Percentiles rank a stretch among this genome's conserved stretches.
These are phyloP conservation scores for Drosophila parvula DNA, from an alignment of 1,140 invertebrate species.

Conservation along the genomic window DNA sequence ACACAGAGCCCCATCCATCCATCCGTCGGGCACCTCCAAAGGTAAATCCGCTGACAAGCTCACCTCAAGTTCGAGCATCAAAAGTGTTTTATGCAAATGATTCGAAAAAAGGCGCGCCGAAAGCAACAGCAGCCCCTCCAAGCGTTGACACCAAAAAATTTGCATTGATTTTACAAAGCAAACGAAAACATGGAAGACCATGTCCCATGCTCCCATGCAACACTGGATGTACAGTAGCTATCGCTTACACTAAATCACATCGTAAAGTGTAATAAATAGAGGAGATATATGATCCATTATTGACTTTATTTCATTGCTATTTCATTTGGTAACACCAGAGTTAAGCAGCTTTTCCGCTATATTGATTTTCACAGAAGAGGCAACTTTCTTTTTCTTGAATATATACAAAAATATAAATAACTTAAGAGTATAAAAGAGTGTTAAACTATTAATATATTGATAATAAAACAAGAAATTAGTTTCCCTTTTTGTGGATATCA, in stretches of 20 bases:
- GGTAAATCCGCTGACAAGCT: slow-evolving; percentile 28
- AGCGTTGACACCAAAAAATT: slow-evolving; percentile 65
- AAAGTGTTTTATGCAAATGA: slow-evolving; percentile 75
- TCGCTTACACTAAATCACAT: neutral
- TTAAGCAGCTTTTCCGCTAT: too few relatives aligned
- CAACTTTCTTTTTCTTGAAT: too few relatives aligned
- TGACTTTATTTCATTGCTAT: too few relatives aligned
- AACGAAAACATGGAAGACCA: slow-evolving; percentile 29
- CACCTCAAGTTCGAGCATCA: slow-evolving; percentile 41
- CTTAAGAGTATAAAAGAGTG: too few relatives aligned
- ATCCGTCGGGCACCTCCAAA: slow-evolving; percentile 4
- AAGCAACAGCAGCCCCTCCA: slow-evolving; percentile 38
- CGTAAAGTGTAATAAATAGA: neutral
- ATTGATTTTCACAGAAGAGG: too few relatives aligned
- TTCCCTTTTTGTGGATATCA: too few relatives aligned
- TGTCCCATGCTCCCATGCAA: slow-evolving; percentile 31
- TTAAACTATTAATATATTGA: too few relatives aligned
- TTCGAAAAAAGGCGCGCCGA: slow-evolving; percentile 42
- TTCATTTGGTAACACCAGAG: too few relatives aligned
- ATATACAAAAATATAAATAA: too few relatives aligned
- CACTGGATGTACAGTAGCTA: slow-evolving; percentile 23
- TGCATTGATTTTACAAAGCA: slow-evolving; percentile 61
- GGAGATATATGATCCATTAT: too few relatives aligned
- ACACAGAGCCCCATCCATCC: slow-evolving; percentile 29
- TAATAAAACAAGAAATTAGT: too few relatives aligned